Base-by-base conservation (phyloP, 2,888 invertebrate species). In the Minunthozetes semirufus region DNA sequence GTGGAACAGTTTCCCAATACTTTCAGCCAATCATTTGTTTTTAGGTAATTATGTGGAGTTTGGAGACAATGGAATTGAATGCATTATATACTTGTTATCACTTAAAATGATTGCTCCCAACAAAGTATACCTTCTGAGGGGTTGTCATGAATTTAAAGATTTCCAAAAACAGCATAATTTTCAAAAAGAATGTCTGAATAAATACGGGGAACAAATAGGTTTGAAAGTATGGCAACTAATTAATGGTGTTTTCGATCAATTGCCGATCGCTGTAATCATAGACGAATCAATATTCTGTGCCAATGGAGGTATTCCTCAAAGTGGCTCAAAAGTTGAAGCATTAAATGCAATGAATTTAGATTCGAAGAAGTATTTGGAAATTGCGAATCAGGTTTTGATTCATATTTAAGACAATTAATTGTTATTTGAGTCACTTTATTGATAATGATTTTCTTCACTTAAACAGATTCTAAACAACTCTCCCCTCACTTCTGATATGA, bases 21-120 rank as follows among this genome's bases (percentile, higher is more conserved):
- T 87, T 15, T 89, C 90, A 0, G 87, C 88, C 4, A 85, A 85
- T 19, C 83, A 90, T 75, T 84, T 91, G 11, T 90, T 90, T 82
- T 86, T 91, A 0, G 91, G 91, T 0, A 90, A 91, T 83, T 91
- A 88, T 82, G 90, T 91, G 27, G 91, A 91, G 82, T 84, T 90
- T 77, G 91, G 91, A 1, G 83, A 86, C 19, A 86, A 86, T 81
- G 88, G 90, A 76, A 80, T 88, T 0, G 90, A 90, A 73, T 76
- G 50, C 56, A 48, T 46, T 33, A 25, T 71, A 0, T 90, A 90
- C 80, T 82, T 91, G 73, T 85, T 91, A 78, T 87, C 89, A 1
- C 88, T 89, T 79, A 91, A 91, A 82, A 80, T 89, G 70, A 86
- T 89, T 80, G 86, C 88, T 0, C 89, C 90, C 0, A 81, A 83